Evolutionary conservation across 2,113 vertebrate genomes (phyloP).

Genomic region (Carassius carassius): DNA sequence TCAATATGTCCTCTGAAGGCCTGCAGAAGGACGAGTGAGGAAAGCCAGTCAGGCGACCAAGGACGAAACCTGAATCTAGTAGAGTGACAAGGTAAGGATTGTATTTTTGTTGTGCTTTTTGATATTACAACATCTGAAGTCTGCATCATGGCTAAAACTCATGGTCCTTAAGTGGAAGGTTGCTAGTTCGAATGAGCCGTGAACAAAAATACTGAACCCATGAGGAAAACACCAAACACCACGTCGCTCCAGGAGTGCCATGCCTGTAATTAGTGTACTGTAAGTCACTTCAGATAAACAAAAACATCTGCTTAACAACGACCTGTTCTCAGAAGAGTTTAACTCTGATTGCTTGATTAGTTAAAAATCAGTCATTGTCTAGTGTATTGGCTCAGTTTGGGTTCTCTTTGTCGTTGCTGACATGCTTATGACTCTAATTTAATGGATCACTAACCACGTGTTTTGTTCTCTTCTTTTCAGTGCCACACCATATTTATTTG

Average conservation of each 20-base stretch:
- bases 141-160: not conserved
- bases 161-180: not conserved
- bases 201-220: not conserved
- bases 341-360: not conserved
- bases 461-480: not conserved
- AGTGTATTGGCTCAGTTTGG: not conserved
- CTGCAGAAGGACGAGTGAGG: not conserved
- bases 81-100: not conserved
- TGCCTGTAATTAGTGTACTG: not conserved
- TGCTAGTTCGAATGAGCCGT: not conserved
- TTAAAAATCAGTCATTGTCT: not conserved
- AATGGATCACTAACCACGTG: not conserved
- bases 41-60: not conserved
- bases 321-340: not conserved
- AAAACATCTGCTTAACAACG: not conserved
- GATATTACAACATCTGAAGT: not conserved
- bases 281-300: not conserved
- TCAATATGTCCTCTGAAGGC: constrained; percentile 48
- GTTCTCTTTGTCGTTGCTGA: not conserved
- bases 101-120: not conserved
- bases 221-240: not conserved
- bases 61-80: not conserved
- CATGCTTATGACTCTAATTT: not conserved
- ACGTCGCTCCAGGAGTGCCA: not conserved
- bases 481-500: not conserved